phyloP scores from a whole-genome alignment of 2,888 invertebrate genomes.

The Troilus luridus region DNA sequence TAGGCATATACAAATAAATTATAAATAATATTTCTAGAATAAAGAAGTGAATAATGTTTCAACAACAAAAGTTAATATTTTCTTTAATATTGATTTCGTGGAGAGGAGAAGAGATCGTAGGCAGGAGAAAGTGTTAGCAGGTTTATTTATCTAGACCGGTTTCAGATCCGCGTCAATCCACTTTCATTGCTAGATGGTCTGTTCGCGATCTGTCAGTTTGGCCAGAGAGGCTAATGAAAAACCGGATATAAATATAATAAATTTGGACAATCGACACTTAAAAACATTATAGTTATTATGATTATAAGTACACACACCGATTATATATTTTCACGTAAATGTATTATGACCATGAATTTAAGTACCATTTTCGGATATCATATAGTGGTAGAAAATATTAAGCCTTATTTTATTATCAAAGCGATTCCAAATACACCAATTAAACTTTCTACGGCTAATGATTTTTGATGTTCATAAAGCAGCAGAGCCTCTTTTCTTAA shows the following conservation, averaged over 20 bases:
- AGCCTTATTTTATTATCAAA: too few relatives aligned
- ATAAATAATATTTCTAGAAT: background rate
- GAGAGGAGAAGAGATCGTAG: background rate
- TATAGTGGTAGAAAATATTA: too few relatives aligned
- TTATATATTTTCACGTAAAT: too few relatives aligned
- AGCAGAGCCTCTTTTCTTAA: too few relatives aligned
- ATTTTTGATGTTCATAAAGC: too few relatives aligned
- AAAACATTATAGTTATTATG: too few relatives aligned
- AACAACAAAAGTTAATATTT: background rate
- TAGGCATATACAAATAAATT: too few relatives aligned
- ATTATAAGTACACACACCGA: too few relatives aligned
- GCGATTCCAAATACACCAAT: too few relatives aligned
- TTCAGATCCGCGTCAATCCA: background rate
- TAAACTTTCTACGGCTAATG: too few relatives aligned
- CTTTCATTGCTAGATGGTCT: conserved; percentile 38
- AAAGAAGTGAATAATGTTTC: background rate
- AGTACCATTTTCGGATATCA: too few relatives aligned
- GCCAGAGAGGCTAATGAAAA: background rate
- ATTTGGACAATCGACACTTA: background rate
- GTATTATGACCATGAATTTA: too few relatives aligned
- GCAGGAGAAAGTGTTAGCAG: conserved; percentile 54
- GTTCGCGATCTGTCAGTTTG: background rate
- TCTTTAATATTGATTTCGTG: background rate
- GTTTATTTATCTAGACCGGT: conserved; percentile 55
- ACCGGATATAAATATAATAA: background rate